Percentiles rank a stretch among this genome's conserved stretches.
These are phyloP conservation scores for Drosophila grimshawi DNA, from an alignment of 1,140 invertebrate genomes.

Conservation along the genomic window DNA sequence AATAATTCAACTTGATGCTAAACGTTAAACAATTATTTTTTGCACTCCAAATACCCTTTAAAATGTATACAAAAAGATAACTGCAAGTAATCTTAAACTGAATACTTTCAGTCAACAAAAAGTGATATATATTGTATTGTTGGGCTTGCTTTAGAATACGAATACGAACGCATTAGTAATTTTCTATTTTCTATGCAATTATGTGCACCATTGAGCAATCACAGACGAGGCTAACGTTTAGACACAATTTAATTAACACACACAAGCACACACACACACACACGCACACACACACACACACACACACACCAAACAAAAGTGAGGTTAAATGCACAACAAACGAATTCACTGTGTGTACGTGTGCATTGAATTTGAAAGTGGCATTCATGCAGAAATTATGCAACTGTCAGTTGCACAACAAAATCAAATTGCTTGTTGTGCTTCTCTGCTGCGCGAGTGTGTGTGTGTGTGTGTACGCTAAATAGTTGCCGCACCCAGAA, in stretches of 20 bases:
- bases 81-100: no score
- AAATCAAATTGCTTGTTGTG: slow-evolving; percentile 67
- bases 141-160: not conserved
- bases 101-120: not conserved
- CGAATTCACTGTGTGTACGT: slow-evolving; percentile 33
- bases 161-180: slow-evolving; percentile 22
- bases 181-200: slow-evolving; percentile 62
- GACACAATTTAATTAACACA: slow-evolving; percentile 78
- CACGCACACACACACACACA: slow-evolving; percentile 34
- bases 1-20: no score
- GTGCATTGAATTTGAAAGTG: slow-evolving; percentile 58
- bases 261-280: slow-evolving; percentile 52
- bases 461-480: slow-evolving; percentile 24
- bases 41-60: no score
- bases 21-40: no score
- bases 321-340: slow-evolving; percentile 34
- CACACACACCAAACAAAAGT: not conserved
- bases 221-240: slow-evolving; percentile 52
- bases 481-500: slow-evolving; percentile 51
- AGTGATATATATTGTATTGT: not conserved
- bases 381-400: slow-evolving; percentile 72
- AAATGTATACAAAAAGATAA: no score
- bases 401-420: slow-evolving; percentile 81
- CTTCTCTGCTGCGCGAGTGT: not conserved
- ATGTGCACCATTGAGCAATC: slow-evolving; percentile 63